Conservation (phyloP, 2,113 vertebrate genomes). For the Panurus biarmicus region DNA sequence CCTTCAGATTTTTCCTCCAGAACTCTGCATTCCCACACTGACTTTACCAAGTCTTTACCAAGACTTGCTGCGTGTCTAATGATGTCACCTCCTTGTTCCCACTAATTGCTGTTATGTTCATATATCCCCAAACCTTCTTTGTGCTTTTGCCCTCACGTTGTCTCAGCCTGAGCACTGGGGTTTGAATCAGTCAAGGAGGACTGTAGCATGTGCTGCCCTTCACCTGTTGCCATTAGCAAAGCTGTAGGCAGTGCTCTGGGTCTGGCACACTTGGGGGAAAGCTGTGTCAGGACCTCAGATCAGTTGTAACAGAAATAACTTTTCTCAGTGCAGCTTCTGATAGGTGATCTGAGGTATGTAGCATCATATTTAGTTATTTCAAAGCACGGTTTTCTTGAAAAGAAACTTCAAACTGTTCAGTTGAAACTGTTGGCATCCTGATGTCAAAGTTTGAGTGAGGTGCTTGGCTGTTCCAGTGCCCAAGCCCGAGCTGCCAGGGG, state of each 20-base stretch:
- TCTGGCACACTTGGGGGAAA: rapidly evolving
- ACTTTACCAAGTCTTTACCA: background rate
- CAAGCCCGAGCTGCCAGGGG: background rate
- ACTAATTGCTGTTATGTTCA: background rate
- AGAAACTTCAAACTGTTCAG: background rate
- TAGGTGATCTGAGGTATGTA: background rate
- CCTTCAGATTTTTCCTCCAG: background rate
- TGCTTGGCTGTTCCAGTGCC: background rate
- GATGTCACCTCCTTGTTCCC: background rate
- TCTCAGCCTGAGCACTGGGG: background rate
- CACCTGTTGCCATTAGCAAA: background rate
- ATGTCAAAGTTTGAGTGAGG: background rate
- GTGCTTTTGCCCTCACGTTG: background rate
- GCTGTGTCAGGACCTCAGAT: background rate
- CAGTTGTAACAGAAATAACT: background rate
- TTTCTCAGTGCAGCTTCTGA: background rate
- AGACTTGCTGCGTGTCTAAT: background rate
- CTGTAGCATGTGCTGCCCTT: background rate
- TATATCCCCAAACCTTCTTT: background rate
- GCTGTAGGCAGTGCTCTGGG: rapidly evolving
- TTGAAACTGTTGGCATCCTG: background rate
- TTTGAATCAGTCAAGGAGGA: background rate
- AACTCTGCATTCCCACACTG: background rate
- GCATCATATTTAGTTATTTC: background rate
- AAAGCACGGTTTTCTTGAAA: background rate